Conservation (phyloP, 1,140 invertebrate species). For the Brachionus angularis region DNA sequence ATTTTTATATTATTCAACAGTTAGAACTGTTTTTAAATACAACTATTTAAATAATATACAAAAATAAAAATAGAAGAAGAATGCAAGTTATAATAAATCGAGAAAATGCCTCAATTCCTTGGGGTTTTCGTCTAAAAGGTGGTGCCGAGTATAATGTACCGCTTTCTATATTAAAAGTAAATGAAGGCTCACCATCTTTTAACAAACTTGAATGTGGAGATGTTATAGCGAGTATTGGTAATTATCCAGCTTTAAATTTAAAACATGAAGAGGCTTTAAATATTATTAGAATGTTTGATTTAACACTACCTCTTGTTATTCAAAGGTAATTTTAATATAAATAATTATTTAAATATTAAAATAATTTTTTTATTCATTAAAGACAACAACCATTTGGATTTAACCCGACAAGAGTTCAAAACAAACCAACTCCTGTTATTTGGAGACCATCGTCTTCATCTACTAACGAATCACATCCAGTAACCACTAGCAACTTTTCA, state of each 20-base stretch:
- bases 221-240: conserved; percentile 28
- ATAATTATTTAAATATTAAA: background rate
- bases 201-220: conserved; percentile 26
- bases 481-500: no score
- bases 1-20: no score
- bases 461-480: no score
- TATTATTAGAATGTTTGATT: conserved; percentile 43
- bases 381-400: no score
- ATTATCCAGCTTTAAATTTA: conserved; percentile 3
- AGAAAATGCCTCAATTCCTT: background rate
- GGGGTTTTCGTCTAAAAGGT: conserved; percentile 44
- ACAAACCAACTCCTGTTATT: no score
- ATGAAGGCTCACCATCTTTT: conserved; percentile 4
- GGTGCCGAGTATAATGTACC: conserved; percentile 39
- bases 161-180: conserved; percentile 39
- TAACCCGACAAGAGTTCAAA: no score
- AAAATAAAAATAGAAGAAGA: no score
- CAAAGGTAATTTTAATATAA: background rate
- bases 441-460: no score
- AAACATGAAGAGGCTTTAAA: conserved; percentile 41
- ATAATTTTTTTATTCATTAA: no score
- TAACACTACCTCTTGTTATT: conserved; percentile 12
- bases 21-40: no score
- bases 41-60: no score
- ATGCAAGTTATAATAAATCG: conserved; percentile 32